Percentiles rank a stretch among this genome's conserved stretches.
Evolutionary conservation across 1,140 invertebrate genomes (phyloP).

Genomic region (Dendroctonus ponderosae): DNA sequence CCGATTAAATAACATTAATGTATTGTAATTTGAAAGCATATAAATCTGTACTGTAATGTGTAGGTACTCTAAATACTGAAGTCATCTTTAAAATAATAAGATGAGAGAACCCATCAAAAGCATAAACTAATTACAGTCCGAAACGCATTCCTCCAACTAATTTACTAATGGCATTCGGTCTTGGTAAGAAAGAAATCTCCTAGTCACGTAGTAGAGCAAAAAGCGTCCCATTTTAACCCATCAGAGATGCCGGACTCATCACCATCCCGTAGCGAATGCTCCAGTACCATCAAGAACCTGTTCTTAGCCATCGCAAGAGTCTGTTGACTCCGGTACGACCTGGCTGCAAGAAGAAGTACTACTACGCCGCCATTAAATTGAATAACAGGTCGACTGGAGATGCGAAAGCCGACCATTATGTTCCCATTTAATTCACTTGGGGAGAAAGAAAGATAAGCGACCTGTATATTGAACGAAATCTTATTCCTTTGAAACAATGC

Average conservation of each 20-base stretch:
- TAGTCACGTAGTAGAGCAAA: constrained; percentile 1
- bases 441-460: not conserved
- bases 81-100: too few species aligned
- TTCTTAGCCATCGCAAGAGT: constrained; percentile 4
- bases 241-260: constrained; percentile 7
- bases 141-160: too few species aligned
- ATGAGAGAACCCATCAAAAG: too few species aligned
- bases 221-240: not conserved
- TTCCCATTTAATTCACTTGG: not conserved
- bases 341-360: not conserved
- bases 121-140: too few species aligned
- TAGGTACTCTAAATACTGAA: too few species aligned
- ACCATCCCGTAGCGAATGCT: constrained; percentile 13
- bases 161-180: too few species aligned
- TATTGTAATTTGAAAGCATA: too few species aligned
- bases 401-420: not conserved
- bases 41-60: too few species aligned
- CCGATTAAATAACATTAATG: too few species aligned
- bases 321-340: constrained; percentile 12
- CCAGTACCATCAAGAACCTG: constrained; percentile 21
- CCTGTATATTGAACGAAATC: not conserved
- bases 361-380: constrained; percentile 2
- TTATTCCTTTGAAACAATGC: too few species aligned
- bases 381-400: constrained; percentile 3
- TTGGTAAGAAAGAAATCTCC: not conserved